Conservation (phyloP, 2,888 invertebrate species). For the Chrysolina oricalcia region DNA sequence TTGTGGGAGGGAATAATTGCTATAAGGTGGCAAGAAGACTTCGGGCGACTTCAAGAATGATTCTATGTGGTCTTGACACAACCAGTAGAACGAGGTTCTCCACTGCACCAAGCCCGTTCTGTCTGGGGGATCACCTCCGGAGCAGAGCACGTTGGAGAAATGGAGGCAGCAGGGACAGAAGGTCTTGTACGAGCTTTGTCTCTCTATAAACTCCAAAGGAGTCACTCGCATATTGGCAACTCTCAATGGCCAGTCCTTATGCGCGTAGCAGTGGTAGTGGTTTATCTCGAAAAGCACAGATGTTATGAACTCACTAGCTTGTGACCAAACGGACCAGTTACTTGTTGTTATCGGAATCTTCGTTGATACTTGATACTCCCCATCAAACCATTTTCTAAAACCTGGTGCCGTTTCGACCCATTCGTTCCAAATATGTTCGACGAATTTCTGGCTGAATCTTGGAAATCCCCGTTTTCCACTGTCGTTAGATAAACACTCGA, state of each 20-base stretch:
- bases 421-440: slow-evolving; percentile 70
- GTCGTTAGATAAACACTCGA: slow-evolving; percentile 71
- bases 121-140: slow-evolving; percentile 73
- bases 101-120: slow-evolving; percentile 76
- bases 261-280: slow-evolving; percentile 73
- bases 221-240: slow-evolving; percentile 75
- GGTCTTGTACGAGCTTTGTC: slow-evolving; percentile 73
- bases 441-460: slow-evolving; percentile 63
- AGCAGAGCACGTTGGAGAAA: slow-evolving; percentile 62
- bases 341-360: slow-evolving; percentile 73
- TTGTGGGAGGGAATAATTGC: slow-evolving; percentile 69
- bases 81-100: slow-evolving; percentile 76
- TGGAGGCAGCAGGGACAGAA: slow-evolving; percentile 78
- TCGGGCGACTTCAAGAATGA: slow-evolving; percentile 72
- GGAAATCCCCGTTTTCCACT: slow-evolving; percentile 63
- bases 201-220: slow-evolving; percentile 73
- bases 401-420: slow-evolving; percentile 69
- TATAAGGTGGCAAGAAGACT: slow-evolving; percentile 69
- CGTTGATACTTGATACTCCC: slow-evolving; percentile 75
- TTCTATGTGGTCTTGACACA: slow-evolving; percentile 75
- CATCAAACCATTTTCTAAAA: slow-evolving; percentile 73
- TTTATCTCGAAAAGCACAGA: slow-evolving; percentile 71
- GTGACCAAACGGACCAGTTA: slow-evolving; percentile 75
- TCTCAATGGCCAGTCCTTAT: slow-evolving; percentile 72
- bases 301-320: slow-evolving; percentile 69